Base-by-base conservation (phyloP, 2,797 vertebrate species). In the Acridotheres tristis region DNA sequence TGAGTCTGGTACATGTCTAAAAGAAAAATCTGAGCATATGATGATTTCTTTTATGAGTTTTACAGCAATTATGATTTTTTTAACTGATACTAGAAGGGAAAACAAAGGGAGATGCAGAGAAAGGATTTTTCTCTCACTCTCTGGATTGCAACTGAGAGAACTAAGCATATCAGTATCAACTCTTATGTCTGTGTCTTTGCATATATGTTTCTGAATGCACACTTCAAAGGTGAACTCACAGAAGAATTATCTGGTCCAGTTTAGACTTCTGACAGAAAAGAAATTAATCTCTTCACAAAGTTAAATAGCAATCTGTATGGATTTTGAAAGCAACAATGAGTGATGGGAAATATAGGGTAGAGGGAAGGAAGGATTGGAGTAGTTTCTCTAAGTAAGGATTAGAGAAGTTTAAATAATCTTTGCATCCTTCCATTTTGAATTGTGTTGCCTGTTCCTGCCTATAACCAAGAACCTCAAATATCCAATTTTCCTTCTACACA, bases 291-390 rank as follows among this genome's bases (percentile, higher is more conserved):
- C 42, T 67, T 67, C 38, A 22, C 22, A 10, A 54, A 85, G 18
- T 30, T 55, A 32, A 51, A 75, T 14, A 65, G 47, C 47, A 30
- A 5, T 75, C 63, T 75, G 11, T 38, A 51, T 55, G 43, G 14
- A 7, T 54, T 62, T 48, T 50, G 42, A 86, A 91, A 36, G 22
- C 19, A 88, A 45, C 48, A 50, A 19, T 16, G 42, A 45, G 16
- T 26, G 11, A 30, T 0, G 9, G 59, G 51, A 79, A 82, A 25
- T 55, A 27, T 0, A 1, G n/a, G 22, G 19, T 45, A 7, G 19
- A 71, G 25, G 32, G 55, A 87, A 82, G 36, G 23, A 68, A 55
- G 27, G 8, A 58, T 1, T 63, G 50, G 22, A 58, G n/a, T 26
- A 32, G 4, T 59, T 94, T 76, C 47, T 62, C 15, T 61, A n/a